A percentile compares a stretch with the other conserved stretches of the same genome.
Evolutionary conservation across 2,888 invertebrate genomes (phyloP).

Genomic region (Thereva unica): DNA sequence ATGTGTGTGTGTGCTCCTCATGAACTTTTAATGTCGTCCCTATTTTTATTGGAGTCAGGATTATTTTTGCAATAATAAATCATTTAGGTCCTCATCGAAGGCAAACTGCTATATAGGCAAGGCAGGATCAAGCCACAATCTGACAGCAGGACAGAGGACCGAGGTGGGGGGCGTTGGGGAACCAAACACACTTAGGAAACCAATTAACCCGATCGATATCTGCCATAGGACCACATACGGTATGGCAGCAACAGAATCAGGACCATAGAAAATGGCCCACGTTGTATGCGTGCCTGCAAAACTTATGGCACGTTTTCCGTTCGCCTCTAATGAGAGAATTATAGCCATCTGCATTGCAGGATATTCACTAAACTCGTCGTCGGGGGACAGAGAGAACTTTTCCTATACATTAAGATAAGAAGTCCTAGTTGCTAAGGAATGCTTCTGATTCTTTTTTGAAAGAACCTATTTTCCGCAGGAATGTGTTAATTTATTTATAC

Average conservation of each 20-base stretch:
- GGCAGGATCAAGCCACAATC: conserved; percentile 7
- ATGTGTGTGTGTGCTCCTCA: too few relatives aligned
- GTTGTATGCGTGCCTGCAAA: background rate
- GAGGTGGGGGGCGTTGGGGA: too few relatives aligned
- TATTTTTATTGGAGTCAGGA: too few relatives aligned
- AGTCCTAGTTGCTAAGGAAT: too few relatives aligned
- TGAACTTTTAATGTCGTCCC: too few relatives aligned
- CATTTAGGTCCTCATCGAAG: background rate
- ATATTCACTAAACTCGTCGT: background rate
- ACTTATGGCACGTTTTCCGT: conserved; percentile 3
- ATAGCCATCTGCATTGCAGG: conserved; percentile 31
- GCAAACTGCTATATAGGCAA: conserved; percentile 7
- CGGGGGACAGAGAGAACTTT: too few relatives aligned
- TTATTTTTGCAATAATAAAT: conserved; percentile 2
- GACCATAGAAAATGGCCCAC: background rate
- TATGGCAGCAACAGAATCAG: background rate
- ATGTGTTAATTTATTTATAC: too few relatives aligned
- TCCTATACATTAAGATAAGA: too few relatives aligned
- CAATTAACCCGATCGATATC: conserved; percentile 22
- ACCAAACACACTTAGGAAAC: conserved; percentile 9
- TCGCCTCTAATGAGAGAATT: conserved; percentile 27
- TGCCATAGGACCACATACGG: background rate
- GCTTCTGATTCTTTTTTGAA: too few relatives aligned
- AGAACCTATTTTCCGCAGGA: too few relatives aligned
- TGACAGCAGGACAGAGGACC: background rate